Base-by-base conservation (phyloP, 2,888 invertebrate genomes). In the Tetrapedia diversipes region DNA sequence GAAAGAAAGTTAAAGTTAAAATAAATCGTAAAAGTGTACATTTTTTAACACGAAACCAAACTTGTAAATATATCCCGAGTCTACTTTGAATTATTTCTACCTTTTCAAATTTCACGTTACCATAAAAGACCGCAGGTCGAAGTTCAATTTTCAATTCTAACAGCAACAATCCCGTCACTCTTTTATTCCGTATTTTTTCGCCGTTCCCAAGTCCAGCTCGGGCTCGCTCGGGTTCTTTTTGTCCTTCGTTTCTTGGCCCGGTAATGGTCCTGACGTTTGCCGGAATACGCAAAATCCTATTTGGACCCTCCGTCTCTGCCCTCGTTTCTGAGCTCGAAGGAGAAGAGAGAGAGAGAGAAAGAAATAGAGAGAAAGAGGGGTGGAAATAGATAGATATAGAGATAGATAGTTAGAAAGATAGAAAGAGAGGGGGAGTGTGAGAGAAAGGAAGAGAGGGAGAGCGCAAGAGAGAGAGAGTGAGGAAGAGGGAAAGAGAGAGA, bases 261-360 rank as follows among this genome's bases (percentile, higher is more conserved):
- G 86, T 90, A 90, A 90, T 90, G 90, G 89, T 88, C 88, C 87
- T 89, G 90, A 90, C 89, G 89, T 89, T 89, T 90, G 89, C 89
- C 86, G 88, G 89, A 90, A 90, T 89, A 90, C 89, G 89, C 88
- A 87, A 90, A 90, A 90, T 90, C 90, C 90, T 90, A 90, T 90
- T 90, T 89, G 88, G 87, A 82, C 84, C 72, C 83, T 83, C 77
- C 79, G 61, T 37, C 83, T 82, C 80, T 79, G 77, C 65, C 68
- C 71, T 41, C 60, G 73, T 67, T 54, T 60, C 53, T 60, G 73
- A 65, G 69, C 63, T 56, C 56, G 53, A 22, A 43, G 37, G 57
- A 69, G 64, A 45, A 3, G 60, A 57, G 19, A 34, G 37, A 53
- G n/a, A 27, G 37, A 43, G 51, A 37, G 41, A 41, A 16, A 41